Evolutionary conservation across 1,140 invertebrate species (phyloP), one percentile per base, ranked within the genome.

Genomic region (Magallana ariakensis): DNA sequence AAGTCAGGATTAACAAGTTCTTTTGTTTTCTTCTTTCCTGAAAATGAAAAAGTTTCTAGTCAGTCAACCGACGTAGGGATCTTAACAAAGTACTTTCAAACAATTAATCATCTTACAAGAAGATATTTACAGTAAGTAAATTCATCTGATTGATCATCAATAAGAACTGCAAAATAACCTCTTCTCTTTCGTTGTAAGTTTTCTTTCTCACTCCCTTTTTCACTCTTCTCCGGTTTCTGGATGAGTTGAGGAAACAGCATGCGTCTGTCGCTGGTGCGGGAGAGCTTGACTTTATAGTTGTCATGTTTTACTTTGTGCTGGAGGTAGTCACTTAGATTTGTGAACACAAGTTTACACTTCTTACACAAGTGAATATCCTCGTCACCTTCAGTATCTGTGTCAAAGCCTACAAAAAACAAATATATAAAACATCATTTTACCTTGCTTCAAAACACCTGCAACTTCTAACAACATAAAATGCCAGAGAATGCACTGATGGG

Each of bases 281-380:
- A 87, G 46, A 91, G 91, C 6, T 88, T 87, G 16, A 92, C 88
- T 54, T 92, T 91, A 86, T 85, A 92, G 83, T 92, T 92, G 81
- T 93, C 92, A 89, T 93, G 90, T 60, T 90, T 87, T 13, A 92
- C 86, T 83, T 93, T 93, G 85, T 93, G 92, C 82, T 92, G 89
- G 9, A 93, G 84, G 83, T 92, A 93, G 22, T 90, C 87, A 80
- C 89, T 84, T 46, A 93, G 85, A 80, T 87, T 91, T 19, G 89
- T 91, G 83, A 92, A 92, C 16, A 92, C 90, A 57, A 91, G 85
- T 56, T 91, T 91, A 89, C 92, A 93, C 86, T 90, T 90, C 56
- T 91, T 90, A 90, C 92, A 93, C 80, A 90, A 88, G 84, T 91
- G 90, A 58, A 91, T 89, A 81, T 93, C 92, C 80, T 91, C 91